Conservation (phyloP, 2,113 vertebrate genomes). For the Potamarius usumacintae region DNA sequence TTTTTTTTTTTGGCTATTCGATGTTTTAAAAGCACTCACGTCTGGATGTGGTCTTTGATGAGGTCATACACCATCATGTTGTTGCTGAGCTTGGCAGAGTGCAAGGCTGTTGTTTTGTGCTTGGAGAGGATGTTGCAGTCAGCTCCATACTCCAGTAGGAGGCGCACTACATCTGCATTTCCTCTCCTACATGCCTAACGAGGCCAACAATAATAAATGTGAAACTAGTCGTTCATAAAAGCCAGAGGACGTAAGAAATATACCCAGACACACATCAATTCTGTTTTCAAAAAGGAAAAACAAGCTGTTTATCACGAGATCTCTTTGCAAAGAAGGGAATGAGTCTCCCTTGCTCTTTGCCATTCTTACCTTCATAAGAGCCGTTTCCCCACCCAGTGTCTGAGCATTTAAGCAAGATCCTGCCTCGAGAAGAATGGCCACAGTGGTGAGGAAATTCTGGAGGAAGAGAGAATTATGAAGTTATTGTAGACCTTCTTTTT, state of each 20-base stretch:
- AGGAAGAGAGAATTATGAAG: neutral
- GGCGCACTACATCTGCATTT: constrained; percentile 88
- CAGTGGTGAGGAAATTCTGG: constrained; percentile 93
- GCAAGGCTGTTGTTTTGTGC: constrained; percentile 86
- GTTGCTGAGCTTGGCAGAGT: constrained; percentile 90
- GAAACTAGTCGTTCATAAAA: neutral
- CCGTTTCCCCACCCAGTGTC: constrained; percentile 87
- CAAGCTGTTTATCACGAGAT: neutral
- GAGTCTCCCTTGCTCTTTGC: too few species aligned
- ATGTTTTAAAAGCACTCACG: constrained; percentile 73
- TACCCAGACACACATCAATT: neutral
- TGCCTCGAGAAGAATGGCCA: constrained; percentile 92
- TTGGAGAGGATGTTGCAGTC: constrained; percentile 95
- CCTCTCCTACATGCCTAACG: constrained; percentile 92
- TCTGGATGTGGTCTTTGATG: constrained; percentile 85
- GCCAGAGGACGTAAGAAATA: neutral
- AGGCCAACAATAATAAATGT: neutral
- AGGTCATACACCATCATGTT: constrained; percentile 85
- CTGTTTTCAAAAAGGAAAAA: neutral
- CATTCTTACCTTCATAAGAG: constrained; percentile 83
- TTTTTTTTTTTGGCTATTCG: neutral
- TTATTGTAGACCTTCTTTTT: neutral
- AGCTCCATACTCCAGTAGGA: constrained; percentile 90
- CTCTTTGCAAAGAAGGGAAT: neutral
- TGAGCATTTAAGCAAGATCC: constrained; percentile 89